Conservation (phyloP, 2,113 vertebrate genomes). For the Oncorhynchus clarkii region DNA sequence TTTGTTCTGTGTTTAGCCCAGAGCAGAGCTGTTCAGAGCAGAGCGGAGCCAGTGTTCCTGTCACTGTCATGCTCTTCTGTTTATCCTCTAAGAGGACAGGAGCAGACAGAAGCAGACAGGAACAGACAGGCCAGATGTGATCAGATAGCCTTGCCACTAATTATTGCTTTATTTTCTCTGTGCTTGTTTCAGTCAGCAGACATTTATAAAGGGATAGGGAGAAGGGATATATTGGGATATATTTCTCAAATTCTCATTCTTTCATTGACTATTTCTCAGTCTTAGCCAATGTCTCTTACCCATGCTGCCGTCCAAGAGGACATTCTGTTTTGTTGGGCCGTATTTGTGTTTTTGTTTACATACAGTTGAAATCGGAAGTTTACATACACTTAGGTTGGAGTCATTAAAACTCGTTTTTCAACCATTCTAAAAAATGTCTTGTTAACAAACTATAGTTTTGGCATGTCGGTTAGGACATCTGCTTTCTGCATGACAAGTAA, state of each 20-base stretch:
- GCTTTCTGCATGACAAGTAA: no score
- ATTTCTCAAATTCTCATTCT: conserved; percentile 27
- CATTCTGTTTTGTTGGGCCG: conserved; percentile 9
- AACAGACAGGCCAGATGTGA: neutral
- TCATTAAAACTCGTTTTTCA: no score
- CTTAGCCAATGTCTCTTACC: conserved; percentile 5
- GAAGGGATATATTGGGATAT: neutral
- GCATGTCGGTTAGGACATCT: no score
- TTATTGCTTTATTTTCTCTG: neutral
- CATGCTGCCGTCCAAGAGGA: conserved; percentile 33
- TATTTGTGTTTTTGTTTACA: conserved; percentile 24
- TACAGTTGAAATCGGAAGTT: no score
- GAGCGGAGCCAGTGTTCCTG: neutral
- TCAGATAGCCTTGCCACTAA: neutral
- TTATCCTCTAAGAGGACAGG: neutral
- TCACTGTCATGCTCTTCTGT: neutral
- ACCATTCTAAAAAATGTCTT: no score
- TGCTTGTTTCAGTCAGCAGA: neutral
- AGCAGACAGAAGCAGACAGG: neutral
- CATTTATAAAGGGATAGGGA: neutral
- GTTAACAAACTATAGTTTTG: no score
- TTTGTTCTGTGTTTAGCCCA: neutral
- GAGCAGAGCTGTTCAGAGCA: neutral
- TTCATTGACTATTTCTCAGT: conserved; percentile 36
- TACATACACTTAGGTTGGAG: no score